These are phyloP conservation scores for Pan paniscus DNA, from an alignment of 2,113 vertebrate species.

Conservation along the genomic window DNA sequence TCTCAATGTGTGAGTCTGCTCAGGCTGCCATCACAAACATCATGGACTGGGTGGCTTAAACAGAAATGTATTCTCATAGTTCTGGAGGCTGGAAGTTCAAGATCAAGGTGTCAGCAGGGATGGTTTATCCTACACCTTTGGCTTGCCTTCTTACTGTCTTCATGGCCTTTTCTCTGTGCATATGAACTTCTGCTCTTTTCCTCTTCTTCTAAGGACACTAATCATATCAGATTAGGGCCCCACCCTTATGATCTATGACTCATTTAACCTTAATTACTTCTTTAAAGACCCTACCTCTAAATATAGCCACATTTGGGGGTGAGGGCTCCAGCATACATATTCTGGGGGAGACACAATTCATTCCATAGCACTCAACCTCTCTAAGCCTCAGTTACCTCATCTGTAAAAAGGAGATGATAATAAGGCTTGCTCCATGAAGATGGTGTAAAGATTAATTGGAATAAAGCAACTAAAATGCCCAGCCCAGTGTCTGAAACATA, in stretches of 20 bases:
- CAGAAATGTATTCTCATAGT: neutral
- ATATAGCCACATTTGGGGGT: neutral
- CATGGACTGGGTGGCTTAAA: neutral
- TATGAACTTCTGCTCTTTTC: neutral
- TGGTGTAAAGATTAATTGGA: neutral
- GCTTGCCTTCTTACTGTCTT: neutral
- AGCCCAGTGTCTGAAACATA: neutral
- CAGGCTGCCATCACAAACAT: neutral
- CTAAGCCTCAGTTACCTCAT: neutral
- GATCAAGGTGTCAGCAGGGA: neutral
- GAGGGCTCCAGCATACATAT: neutral
- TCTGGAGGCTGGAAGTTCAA: neutral
- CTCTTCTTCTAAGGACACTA: neutral
- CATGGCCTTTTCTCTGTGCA: neutral
- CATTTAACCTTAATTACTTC: neutral
- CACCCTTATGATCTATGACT: neutral
- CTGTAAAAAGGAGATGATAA: neutral
- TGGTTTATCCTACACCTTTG: neutral
- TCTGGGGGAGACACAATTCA: neutral
- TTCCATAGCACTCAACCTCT: neutral
- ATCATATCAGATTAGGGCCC: neutral
- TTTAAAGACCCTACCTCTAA: neutral
- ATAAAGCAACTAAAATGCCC: neutral
- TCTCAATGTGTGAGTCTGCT: neutral
- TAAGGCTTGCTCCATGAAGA: neutral